Evolutionary conservation across 2,888 invertebrate species (phyloP), one percentile per base, ranked within the genome.

Genomic region (Eupithecia inturbata): DNA sequence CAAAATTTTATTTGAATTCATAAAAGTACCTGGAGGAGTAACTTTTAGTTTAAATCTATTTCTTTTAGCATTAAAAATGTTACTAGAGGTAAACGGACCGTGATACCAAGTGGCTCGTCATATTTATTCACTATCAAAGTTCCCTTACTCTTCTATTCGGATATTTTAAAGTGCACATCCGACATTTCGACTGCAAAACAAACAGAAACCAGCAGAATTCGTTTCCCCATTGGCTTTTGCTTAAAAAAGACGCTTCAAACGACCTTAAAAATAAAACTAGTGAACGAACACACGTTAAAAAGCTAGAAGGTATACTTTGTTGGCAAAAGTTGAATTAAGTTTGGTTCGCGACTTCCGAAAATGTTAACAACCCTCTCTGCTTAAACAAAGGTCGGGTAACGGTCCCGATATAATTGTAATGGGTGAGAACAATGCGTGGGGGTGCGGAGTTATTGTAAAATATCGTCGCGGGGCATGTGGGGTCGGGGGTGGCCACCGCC

Each of bases 361-460:
- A 70, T 62, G 71, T 66, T 69, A 22, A 62, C 63, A 53, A 66
- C 75, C 75, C 75, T 75, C 71, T 63, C 70, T 70, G 33, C 31
- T 60, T 75, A 73, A 72, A 73, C 72, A 75, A 75, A 67, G 63
- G 60, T 66, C 63, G 75, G 67, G 69, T 67, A 73, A 70, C 74
- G 72, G 73, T 67, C 67, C 71, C 66, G 49, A 73, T 64, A 70
- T 77, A 76, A 78, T 79, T 75, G 68, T 69, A 67, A 76, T 74
- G 74, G 70, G 68, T 68, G 68, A 62, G 62, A 75, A 77, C 72
- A 73, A 77, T 72, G 72, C 57, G 5, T 57, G 75, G 67, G 79
- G 77, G 77, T 74, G 76, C 69, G 60, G 72, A 75, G 70, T 70
- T 73, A 67, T 67, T 68, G 75, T 77, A 63, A 77, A 76, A 70